Percentiles rank a stretch among this genome's conserved stretches.
Evolutionary conservation across 2,797 vertebrate genomes (phyloP).

Genomic region (Gallinago nigripennis): DNA sequence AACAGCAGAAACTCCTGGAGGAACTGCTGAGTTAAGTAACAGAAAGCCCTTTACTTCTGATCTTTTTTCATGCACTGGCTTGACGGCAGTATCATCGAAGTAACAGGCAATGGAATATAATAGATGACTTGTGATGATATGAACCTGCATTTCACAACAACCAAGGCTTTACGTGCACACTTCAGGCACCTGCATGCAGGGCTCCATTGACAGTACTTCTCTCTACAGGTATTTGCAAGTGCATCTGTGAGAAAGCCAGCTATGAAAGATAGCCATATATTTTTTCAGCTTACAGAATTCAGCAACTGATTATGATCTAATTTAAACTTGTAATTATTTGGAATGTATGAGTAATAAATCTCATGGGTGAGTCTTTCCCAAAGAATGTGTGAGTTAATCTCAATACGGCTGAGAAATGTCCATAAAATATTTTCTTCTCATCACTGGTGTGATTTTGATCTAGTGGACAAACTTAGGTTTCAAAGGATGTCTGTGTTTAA

Average conservation of each 20-base stretch:
- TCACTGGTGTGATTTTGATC: not conserved
- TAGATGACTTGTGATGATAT: not conserved
- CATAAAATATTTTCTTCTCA: not conserved
- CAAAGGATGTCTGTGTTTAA: not conserved
- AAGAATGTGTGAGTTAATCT: not conserved
- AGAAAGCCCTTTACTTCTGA: not conserved
- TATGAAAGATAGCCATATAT: conserved; percentile 4
- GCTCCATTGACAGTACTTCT: not conserved
- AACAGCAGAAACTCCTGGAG: not conserved
- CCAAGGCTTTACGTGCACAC: not conserved
- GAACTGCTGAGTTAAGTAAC: not conserved
- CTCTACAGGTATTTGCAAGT: not conserved
- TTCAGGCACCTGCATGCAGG: not conserved
- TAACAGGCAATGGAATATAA: not conserved
- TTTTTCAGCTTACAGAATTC: not conserved
- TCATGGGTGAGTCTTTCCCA: conserved; percentile 9
- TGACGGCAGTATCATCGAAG: not conserved
- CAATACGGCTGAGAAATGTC: not conserved
- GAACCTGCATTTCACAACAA: not conserved
- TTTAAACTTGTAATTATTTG: conserved; percentile 14
- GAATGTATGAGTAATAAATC: conserved; percentile 19
- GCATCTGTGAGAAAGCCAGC: not conserved
- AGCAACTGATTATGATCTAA: not conserved
- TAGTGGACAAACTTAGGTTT: not conserved
- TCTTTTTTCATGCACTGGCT: not conserved